These are phyloP conservation scores for Scyliorhinus canicula DNA, from an alignment of 2,797 vertebrate genomes.

Conservation along the genomic window DNA sequence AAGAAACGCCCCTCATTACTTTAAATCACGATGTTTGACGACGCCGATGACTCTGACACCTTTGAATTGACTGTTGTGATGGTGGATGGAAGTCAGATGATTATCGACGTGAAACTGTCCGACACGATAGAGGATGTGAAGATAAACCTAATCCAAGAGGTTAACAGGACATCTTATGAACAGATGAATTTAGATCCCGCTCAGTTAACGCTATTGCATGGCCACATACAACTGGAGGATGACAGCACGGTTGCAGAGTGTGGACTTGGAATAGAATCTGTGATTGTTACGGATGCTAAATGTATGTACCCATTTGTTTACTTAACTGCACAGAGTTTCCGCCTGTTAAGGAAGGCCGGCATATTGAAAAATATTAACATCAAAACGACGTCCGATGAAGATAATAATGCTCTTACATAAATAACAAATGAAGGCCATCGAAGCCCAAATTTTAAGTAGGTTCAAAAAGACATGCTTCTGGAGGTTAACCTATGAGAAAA, in stretches of 20 bases:
- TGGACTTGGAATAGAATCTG: constrained; percentile 5
- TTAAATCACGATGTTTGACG: not conserved
- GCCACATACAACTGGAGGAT: not conserved
- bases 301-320: not conserved
- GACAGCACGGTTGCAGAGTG: constrained; percentile 8
- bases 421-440: not conserved
- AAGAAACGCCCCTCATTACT: not conserved
- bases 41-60: not conserved
- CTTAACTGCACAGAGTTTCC: not conserved
- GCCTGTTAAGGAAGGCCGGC: not conserved
- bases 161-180: too few species aligned
- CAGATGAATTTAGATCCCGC: not conserved
- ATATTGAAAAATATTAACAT: not conserved
- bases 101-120: not conserved
- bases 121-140: constrained; percentile 28
- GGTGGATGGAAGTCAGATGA: not conserved
- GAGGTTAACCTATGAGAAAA: not conserved
- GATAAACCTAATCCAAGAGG: not conserved
- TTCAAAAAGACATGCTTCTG: not conserved
- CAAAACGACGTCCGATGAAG: not conserved
- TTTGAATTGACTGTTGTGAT: not conserved
- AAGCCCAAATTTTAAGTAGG: not conserved
- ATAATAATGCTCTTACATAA: not conserved
- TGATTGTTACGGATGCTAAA: not conserved
- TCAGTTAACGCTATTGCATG: not conserved